A percentile compares a stretch with the other conserved stretches of the same genome.
These are phyloP conservation scores for Drosophila watanabei DNA, from an alignment of 1,140 invertebrate genomes.

Conservation along the genomic window DNA sequence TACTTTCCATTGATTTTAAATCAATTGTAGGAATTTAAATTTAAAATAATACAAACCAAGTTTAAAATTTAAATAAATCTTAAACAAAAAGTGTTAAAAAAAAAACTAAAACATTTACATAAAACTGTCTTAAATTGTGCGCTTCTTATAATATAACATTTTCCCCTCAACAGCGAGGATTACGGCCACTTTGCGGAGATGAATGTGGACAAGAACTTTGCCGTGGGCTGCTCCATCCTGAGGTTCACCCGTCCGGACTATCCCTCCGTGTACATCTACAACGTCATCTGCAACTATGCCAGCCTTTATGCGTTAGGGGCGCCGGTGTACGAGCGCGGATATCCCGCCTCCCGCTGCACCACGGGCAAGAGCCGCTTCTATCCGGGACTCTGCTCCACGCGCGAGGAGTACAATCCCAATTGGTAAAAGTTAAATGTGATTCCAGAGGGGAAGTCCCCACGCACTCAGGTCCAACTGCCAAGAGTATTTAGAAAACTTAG, in stretches of 20 bases:
- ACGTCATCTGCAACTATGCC: slow-evolving; percentile 82
- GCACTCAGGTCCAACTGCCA: slow-evolving; percentile 60
- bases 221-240: slow-evolving; percentile 75
- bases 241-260: slow-evolving; percentile 79
- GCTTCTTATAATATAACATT: neutral
- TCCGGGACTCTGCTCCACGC: slow-evolving; percentile 76
- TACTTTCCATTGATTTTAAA: no score
- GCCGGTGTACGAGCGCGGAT: slow-evolving; percentile 68
- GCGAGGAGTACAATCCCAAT: slow-evolving; percentile 76
- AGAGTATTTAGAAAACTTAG: slow-evolving; percentile 52
- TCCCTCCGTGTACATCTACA: slow-evolving; percentile 75
- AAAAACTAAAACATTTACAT: no score
- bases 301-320: slow-evolving; percentile 74
- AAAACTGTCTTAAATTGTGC: no score
- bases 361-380: slow-evolving; percentile 79
- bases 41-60: no score
- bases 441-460: slow-evolving; percentile 8
- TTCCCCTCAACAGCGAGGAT: slow-evolving; percentile 61
- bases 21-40: no score
- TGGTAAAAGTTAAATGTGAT: slow-evolving; percentile 52
- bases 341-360: slow-evolving; percentile 57
- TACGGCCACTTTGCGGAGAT: slow-evolving; percentile 84
- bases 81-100: no score
- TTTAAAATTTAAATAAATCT: no score
- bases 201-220: slow-evolving; percentile 75